Conservation (phyloP, 2,797 vertebrate genomes). For the Thunnus albacares region DNA sequence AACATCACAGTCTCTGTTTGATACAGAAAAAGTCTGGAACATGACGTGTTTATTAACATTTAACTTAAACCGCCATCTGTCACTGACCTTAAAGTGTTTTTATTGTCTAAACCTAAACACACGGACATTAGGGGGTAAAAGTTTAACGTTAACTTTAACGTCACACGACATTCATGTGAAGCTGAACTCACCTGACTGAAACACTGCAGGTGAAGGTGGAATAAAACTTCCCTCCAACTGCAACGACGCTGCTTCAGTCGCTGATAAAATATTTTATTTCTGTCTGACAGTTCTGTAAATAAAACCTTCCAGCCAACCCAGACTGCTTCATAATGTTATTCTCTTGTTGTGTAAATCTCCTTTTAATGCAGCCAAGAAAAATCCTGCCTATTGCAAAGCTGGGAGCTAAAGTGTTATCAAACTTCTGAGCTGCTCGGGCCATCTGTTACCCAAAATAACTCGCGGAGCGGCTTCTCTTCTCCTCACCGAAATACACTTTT, state of each 20-base stretch:
- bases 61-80: no score
- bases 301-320: not conserved
- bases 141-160: no score
- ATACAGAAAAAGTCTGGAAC: no score
- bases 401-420: slow-evolving; percentile 36
- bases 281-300: slow-evolving; percentile 16
- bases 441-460: slow-evolving; percentile 36
- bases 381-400: slow-evolving; percentile 16
- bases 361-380: slow-evolving; percentile 33
- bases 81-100: no score
- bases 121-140: no score
- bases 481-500: slow-evolving; percentile 6
- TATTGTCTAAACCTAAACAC: no score
- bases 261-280: not conserved
- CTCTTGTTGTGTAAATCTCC: slow-evolving; percentile 38
- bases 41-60: no score
- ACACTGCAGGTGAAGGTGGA: not conserved
- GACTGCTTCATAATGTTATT: slow-evolving; percentile 7
- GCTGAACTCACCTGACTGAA: not conserved
- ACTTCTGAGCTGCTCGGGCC: slow-evolving; percentile 20
- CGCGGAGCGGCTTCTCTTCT: not conserved
- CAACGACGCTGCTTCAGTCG: not conserved
- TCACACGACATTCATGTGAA: no score
- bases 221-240: no score
- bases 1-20: no score